phyloP scores from a whole-genome alignment of 1,140 invertebrate genomes.

The Drosophila pachea region DNA sequence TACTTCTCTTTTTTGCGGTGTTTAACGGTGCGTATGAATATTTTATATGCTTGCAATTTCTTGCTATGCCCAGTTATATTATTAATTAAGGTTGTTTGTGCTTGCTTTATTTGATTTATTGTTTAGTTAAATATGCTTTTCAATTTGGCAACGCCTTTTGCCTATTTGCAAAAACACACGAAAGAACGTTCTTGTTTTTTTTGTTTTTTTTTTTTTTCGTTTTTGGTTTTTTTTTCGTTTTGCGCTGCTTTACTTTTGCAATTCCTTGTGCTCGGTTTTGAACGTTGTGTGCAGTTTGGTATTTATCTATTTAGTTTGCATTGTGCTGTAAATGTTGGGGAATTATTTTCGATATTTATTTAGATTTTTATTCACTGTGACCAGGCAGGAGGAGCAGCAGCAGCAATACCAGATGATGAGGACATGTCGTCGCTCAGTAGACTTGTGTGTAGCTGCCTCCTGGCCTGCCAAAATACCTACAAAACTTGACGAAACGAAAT shows the following conservation, averaged over 20 bases:
- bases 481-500: constrained; percentile 74
- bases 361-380: constrained; percentile 29
- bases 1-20: constrained; percentile 34
- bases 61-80: constrained; percentile 10
- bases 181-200: constrained; percentile 28
- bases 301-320: constrained; percentile 4
- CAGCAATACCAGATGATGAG: constrained; percentile 55
- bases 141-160: constrained; percentile 65
- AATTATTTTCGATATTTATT: constrained; percentile 22
- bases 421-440: constrained; percentile 50
- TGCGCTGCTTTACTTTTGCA: not conserved
- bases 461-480: constrained; percentile 72
- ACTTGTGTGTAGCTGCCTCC: constrained; percentile 44
- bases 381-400: constrained; percentile 29
- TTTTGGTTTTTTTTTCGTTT: constrained; percentile 4
- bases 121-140: constrained; percentile 22
- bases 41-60: constrained; percentile 37
- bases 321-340: constrained; percentile 8
- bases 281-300: not conserved
- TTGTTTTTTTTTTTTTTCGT: constrained; percentile 10
- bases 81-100: constrained; percentile 5
- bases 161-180: constrained; percentile 29
- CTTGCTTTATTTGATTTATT: constrained; percentile 9
- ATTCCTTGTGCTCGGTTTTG: constrained; percentile 34
- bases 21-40: constrained; percentile 63